Percentiles rank a stretch among this genome's conserved stretches.
phyloP scores from a whole-genome alignment of 2,888 invertebrate species.

The Trachelus iudaicus region DNA sequence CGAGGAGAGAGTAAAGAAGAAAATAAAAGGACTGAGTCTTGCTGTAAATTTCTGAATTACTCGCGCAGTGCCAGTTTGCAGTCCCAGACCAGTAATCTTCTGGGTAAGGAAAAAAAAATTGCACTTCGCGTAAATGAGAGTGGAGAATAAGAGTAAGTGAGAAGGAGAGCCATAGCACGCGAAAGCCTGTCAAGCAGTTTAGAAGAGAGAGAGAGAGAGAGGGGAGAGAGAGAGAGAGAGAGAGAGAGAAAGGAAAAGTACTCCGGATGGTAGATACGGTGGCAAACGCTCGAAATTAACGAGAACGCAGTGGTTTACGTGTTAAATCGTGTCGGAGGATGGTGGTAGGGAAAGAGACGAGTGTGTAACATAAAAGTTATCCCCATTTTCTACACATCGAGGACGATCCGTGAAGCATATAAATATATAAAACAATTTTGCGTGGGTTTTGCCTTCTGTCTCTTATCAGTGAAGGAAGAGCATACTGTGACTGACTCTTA shows the following conservation, averaged over 20 bases:
- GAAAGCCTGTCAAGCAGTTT: not conserved
- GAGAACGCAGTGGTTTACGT: constrained; percentile 5
- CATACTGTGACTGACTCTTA: not conserved
- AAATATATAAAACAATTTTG: not conserved
- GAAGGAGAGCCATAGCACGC: constrained; percentile 15
- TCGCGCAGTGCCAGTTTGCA: not conserved
- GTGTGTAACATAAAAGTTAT: not conserved
- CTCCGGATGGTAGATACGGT: not conserved
- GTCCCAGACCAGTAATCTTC: not conserved
- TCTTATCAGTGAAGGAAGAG: not conserved
- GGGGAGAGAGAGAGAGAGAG: not conserved
- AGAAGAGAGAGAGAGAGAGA: constrained; percentile 6
- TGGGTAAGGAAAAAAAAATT: not conserved
- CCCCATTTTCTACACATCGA: not conserved
- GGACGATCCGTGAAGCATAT: not conserved
- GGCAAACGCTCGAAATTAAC: constrained; percentile 5
- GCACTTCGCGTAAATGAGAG: not conserved
- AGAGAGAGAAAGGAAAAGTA: constrained; percentile 6
- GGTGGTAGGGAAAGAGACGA: not conserved
- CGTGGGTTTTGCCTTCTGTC: not conserved
- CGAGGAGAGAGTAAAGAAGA: not conserved
- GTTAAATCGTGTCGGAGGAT: not conserved
- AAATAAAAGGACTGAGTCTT: not conserved
- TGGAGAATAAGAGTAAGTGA: constrained; percentile 9
- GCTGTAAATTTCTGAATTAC: not conserved